A percentile compares a stretch with the other conserved stretches of the same genome.
Evolutionary conservation across 2,888 invertebrate genomes (phyloP).

Genomic region (Oegoconia quadripuncta): DNA sequence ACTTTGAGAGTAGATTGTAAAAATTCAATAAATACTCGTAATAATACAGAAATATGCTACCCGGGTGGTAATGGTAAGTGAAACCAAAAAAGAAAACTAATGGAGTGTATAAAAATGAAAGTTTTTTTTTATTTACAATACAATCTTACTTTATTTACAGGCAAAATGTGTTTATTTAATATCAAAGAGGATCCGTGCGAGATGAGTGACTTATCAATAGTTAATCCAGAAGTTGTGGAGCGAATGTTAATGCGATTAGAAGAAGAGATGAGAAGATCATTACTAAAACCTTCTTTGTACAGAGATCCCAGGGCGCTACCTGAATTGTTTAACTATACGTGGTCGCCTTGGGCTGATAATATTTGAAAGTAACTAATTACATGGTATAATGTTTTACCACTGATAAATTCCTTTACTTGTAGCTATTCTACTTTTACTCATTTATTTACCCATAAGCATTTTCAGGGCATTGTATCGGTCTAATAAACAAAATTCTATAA

Average conservation of each 20-base stretch:
- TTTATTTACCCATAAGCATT: too few relatives aligned
- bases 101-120: background rate
- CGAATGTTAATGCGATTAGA: slow-evolving; percentile 32
- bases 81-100: slow-evolving; percentile 3
- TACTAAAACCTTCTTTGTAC: slow-evolving; percentile 41
- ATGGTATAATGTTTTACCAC: too few relatives aligned
- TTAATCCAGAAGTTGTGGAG: slow-evolving; percentile 38
- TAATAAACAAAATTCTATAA: too few relatives aligned
- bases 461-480: too few relatives aligned
- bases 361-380: slow-evolving; percentile 1
- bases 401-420: too few relatives aligned
- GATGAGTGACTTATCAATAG: slow-evolving; percentile 40
- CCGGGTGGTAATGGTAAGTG: slow-evolving; percentile 43
- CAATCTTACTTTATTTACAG: slow-evolving; percentile 44
- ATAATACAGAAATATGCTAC: slow-evolving; percentile 33
- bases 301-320: slow-evolving; percentile 50
- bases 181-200: slow-evolving; percentile 63
- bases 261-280: slow-evolving; percentile 37
- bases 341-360: slow-evolving; percentile 47
- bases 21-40: background rate
- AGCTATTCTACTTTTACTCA: too few relatives aligned
- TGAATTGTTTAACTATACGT: slow-evolving; percentile 49
- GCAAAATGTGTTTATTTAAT: slow-evolving; percentile 49
- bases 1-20: slow-evolving; percentile 40
- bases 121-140: too few relatives aligned